Percentiles rank a stretch among this genome's conserved stretches.
Conservation (phyloP, 2,113 vertebrate genomes). For the Sceloporus tristichus region DNA sequence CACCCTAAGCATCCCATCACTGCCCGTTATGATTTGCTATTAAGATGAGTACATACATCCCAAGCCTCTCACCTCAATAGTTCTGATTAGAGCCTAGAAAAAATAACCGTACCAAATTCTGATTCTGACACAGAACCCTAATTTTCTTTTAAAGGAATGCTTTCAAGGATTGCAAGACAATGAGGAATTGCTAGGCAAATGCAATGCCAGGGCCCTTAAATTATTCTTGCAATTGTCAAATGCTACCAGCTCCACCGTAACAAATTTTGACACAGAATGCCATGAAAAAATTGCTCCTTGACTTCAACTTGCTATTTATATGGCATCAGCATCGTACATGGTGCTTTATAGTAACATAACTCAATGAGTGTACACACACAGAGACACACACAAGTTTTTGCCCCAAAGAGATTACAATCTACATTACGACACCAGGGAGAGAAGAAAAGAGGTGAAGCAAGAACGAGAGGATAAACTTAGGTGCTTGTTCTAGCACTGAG, state of each 20-base stretch:
- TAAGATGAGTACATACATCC: background rate
- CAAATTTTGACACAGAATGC: background rate
- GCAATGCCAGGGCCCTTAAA: background rate
- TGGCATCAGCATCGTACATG: background rate
- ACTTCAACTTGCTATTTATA: conserved; percentile 5
- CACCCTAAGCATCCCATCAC: background rate
- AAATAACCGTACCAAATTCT: background rate
- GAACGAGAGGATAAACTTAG: conserved; percentile 2
- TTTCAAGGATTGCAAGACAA: background rate
- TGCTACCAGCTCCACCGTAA: background rate
- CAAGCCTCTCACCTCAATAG: background rate
- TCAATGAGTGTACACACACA: background rate
- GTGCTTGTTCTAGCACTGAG: background rate
- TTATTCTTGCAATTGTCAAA: background rate
- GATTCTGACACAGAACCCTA: background rate
- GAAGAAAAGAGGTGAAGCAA: background rate
- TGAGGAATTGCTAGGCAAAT: background rate
- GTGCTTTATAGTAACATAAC: background rate
- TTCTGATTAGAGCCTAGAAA: too few relatives aligned
- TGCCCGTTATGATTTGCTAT: background rate
- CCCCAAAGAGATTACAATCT: conserved; percentile 10
- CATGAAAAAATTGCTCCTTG: conserved; percentile 5
- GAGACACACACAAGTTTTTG: background rate
- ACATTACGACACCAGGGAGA: background rate
- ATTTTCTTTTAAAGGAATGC: background rate